phyloP scores from a whole-genome alignment of 2,888 invertebrate genomes.

The Coelogynopora nodosa region DNA sequence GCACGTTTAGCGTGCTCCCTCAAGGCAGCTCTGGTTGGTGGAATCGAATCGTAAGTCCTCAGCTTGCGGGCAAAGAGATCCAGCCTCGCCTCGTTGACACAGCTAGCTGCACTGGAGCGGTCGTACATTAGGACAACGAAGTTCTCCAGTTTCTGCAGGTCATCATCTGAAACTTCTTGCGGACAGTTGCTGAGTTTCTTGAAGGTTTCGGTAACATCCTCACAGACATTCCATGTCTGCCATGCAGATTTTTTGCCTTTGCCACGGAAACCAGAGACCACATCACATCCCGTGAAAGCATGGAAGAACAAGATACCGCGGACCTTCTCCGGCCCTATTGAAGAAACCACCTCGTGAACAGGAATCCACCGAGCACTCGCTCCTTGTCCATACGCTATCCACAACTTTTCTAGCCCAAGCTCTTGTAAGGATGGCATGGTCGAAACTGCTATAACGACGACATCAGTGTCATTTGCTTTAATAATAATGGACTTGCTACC shows the following conservation, averaged over 20 bases:
- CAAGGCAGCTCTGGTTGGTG: conserved; percentile 46
- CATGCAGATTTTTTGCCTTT: conserved; percentile 46
- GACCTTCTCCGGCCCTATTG: background rate
- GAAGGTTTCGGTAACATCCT: conserved; percentile 47
- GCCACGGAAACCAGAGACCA: background rate
- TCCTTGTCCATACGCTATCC: conserved; percentile 8
- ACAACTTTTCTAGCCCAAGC: background rate
- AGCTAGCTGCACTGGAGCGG: conserved; percentile 46
- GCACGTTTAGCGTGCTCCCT: background rate
- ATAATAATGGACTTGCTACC: conserved; percentile 23
- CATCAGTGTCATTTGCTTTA: conserved; percentile 2
- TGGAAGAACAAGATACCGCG: background rate
- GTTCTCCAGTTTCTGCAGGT: conserved; percentile 47
- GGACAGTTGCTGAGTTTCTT: conserved; percentile 41
- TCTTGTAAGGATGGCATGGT: conserved; percentile 1
- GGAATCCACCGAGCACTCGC: background rate
- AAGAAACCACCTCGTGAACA: background rate
- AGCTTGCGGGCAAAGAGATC: conserved; percentile 50
- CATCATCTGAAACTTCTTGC: conserved; percentile 37
- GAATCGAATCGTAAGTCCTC: conserved; percentile 49
- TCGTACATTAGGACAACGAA: conserved; percentile 50
- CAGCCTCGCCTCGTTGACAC: conserved; percentile 48
- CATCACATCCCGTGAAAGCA: conserved; percentile 17
- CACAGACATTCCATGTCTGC: conserved; percentile 47
- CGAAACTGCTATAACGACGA: background rate